Percentiles rank a stretch among this genome's conserved stretches.
Evolutionary conservation across 2,888 invertebrate species (phyloP).

Genomic region (Morpho helenor): DNA sequence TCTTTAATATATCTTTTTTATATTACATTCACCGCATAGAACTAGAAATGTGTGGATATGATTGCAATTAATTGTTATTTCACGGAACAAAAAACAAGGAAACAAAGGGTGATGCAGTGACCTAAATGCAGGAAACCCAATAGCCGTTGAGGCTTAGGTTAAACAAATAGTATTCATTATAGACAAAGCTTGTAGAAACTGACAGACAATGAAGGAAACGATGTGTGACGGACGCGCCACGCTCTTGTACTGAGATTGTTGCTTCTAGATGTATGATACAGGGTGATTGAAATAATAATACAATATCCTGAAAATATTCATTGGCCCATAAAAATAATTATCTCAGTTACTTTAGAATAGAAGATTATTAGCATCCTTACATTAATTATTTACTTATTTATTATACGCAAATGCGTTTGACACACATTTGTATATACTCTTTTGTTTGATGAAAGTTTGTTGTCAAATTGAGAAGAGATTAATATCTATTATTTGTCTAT

Average conservation of each 20-base stretch:
- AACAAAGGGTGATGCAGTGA: constrained; percentile 30
- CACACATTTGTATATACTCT: too few relatives aligned
- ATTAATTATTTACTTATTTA: too few relatives aligned
- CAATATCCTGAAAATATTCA: too few relatives aligned
- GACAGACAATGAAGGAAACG: constrained; percentile 44
- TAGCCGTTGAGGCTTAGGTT: constrained; percentile 25
- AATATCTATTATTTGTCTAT: too few relatives aligned
- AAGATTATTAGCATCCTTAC: too few relatives aligned
- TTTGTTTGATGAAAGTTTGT: too few relatives aligned
- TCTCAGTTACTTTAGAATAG: background rate
- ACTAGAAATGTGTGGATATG: background rate
- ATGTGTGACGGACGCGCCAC: constrained; percentile 59
- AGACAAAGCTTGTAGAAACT: constrained; percentile 24
- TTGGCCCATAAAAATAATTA: too few relatives aligned
- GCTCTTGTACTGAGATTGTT: constrained; percentile 53
- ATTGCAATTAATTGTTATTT: too few relatives aligned
- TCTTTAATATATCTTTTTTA: too few relatives aligned
- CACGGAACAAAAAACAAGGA: constrained; percentile 7
- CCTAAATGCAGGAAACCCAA: constrained; percentile 33
- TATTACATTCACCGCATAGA: too few relatives aligned
- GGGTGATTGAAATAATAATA: constrained; percentile 14
- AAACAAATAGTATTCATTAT: constrained; percentile 21
- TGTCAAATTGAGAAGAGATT: too few relatives aligned
- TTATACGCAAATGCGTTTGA: too few relatives aligned
- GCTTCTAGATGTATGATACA: constrained; percentile 36